Evolutionary conservation across 1,140 invertebrate genomes (phyloP).

Genomic region (Ptiloglossa arizonensis): DNA sequence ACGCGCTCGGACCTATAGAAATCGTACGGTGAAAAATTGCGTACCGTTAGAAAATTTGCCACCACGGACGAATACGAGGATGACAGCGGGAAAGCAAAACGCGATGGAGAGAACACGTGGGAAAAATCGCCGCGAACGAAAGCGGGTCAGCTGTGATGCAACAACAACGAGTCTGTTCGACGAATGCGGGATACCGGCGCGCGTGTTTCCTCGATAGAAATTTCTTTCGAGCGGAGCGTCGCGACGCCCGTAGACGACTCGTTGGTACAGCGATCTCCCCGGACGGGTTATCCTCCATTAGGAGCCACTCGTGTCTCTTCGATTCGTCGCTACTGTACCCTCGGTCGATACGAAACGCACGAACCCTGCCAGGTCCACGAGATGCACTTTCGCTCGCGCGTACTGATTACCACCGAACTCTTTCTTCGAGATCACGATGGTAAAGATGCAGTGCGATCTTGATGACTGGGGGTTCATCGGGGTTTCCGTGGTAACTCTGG

Average conservation of each 20-base stretch:
- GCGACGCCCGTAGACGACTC: not conserved
- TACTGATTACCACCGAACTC: slow-evolving; percentile 80
- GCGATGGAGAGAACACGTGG: not conserved
- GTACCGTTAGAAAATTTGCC: slow-evolving; percentile 44
- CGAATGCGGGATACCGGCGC: not conserved
- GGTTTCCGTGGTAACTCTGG: slow-evolving; percentile 85
- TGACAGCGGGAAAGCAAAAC: slow-evolving; percentile 11
- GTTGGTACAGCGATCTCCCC: too few species aligned
- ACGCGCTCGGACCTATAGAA: slow-evolving; percentile 79
- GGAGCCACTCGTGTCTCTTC: not conserved
- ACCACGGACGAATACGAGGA: too few species aligned
- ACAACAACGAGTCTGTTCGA: not conserved
- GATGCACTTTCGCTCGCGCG: slow-evolving; percentile 84
- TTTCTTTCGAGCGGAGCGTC: not conserved
- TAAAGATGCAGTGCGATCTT: slow-evolving; percentile 87
- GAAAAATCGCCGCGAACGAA: not conserved
- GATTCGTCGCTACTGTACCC: not conserved
- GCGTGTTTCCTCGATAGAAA: not conserved
- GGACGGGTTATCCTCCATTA: not conserved
- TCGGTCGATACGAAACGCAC: slow-evolving; percentile 56
- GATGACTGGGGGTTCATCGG: slow-evolving; percentile 87
- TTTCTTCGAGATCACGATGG: slow-evolving; percentile 83
- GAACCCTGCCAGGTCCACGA: slow-evolving; percentile 87
- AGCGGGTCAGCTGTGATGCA: slow-evolving; percentile 12
- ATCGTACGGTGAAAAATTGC: slow-evolving; percentile 22